Conservation (phyloP, 2,888 invertebrate genomes). For the Dyspetes luteomarginatus region DNA sequence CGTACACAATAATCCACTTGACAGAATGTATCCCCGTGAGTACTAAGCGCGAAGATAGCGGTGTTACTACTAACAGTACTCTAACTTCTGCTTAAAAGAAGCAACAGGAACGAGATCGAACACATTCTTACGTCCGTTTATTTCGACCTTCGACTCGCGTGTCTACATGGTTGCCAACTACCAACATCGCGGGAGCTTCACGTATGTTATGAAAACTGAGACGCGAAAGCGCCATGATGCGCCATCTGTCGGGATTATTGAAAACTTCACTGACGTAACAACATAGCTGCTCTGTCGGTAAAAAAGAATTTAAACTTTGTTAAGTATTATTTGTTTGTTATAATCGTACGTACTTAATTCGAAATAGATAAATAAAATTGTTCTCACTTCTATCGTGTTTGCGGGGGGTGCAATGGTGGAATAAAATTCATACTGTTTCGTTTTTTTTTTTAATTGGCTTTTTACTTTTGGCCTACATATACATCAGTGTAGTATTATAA, state of each 20-base stretch:
- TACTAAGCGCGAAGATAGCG: no score
- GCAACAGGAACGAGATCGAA: conserved; percentile 37
- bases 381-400: no score
- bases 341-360: no score
- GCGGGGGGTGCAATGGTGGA: no score
- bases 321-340: no score
- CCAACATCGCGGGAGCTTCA: background rate
- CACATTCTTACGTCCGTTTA: conserved; percentile 12
- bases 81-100: no score
- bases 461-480: no score
- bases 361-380: no score
- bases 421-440: no score
- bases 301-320: background rate
- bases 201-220: background rate
- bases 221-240: background rate
- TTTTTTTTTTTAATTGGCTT: no score
- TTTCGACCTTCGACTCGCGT: conserved; percentile 4
- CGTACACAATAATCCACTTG: conserved; percentile 37
- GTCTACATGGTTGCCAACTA: conserved; percentile 23
- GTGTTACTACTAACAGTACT: no score
- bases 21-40: conserved; percentile 29
- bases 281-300: background rate
- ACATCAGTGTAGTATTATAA: no score
- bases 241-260: background rate
- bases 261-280: background rate